Conservation (phyloP, 2,113 vertebrate species). For the Chaenogobius annularis region DNA sequence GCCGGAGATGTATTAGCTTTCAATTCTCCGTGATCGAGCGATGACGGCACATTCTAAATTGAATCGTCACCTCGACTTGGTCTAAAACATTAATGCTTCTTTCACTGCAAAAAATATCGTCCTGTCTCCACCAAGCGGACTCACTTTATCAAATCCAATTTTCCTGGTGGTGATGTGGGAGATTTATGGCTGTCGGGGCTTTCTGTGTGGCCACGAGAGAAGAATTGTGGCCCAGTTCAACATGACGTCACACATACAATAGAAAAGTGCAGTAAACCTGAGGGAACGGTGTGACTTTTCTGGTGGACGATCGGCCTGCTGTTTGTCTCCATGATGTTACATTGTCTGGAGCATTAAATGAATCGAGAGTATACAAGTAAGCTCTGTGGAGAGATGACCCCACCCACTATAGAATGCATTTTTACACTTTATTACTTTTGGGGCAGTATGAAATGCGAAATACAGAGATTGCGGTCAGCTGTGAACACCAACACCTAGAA, state of each 20-base stretch:
- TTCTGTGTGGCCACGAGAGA: conserved; percentile 10
- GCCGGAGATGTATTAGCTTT: conserved; percentile 65
- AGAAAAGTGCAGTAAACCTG: background rate
- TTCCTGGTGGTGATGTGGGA: conserved; percentile 31
- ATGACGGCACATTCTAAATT: conserved; percentile 49
- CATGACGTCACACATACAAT: background rate
- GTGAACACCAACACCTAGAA: no score
- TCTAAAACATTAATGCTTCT: conserved; percentile 60
- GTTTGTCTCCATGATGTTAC: no score
- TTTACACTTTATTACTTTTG: no score
- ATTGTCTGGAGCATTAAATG: no score
- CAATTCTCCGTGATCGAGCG: conserved; percentile 47
- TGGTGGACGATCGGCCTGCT: no score
- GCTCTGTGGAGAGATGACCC: no score
- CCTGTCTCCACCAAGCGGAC: conserved; percentile 41
- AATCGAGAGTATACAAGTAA: no score
- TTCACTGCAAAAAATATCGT: conserved; percentile 40
- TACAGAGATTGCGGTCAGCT: no score
- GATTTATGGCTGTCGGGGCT: conserved; percentile 47
- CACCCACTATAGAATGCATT: no score
- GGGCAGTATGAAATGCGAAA: no score
- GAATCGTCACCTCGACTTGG: conserved; percentile 52
- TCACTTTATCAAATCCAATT: conserved; percentile 58
- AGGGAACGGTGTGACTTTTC: no score
- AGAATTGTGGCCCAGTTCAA: background rate